Evolutionary conservation across 2,113 vertebrate species (phyloP), one percentile per base, ranked within the genome.

Genomic region (Zingel zingel): DNA sequence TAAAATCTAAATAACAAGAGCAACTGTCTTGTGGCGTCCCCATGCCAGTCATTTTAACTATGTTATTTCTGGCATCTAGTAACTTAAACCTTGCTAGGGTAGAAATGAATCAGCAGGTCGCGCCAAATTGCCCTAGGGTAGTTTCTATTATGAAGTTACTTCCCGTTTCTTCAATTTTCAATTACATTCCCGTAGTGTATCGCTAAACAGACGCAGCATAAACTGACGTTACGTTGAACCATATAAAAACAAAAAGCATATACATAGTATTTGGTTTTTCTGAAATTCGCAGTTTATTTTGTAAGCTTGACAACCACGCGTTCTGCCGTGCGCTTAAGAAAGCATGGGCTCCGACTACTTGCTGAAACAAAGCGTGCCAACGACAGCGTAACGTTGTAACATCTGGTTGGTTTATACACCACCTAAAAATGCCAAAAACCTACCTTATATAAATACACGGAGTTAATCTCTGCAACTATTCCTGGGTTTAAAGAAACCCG

Each of bases 301-400:
- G n/a, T 10, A 78, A 77, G 56, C 69, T 75, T 64, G 21, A 30
- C 15, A 68, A 25, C 25, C 50, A 84, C 57, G 61, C 68, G 87
- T 82, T 76, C 65, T 74, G 80, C 47, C 66, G 14, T 23, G 47
- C n/a, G 61, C 43, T 79, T 12, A 68, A 25, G 59, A 39, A 67
- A 50, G 1, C 69, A 27, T 1, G 54, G 90, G 78, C 45, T 57
- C 78, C 61, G 82, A 23, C 89, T 92, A 91, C n/a, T 79, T 90
- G 30, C 86, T 90, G 91, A 77, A 84, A 74, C 36, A 30, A 74
- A 63, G 86, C 77, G 48, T 84, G 88, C 36, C 56, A 50, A 67
- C 81, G 12, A 51, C 23, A 21, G 16, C 15, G 25, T 3, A 27
- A 18, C n/a, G 48, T 25, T 74, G 45, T 3, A 23, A 68, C 54